phyloP scores from a whole-genome alignment of 2,113 vertebrate genomes.

The Ahaetulla prasina region DNA sequence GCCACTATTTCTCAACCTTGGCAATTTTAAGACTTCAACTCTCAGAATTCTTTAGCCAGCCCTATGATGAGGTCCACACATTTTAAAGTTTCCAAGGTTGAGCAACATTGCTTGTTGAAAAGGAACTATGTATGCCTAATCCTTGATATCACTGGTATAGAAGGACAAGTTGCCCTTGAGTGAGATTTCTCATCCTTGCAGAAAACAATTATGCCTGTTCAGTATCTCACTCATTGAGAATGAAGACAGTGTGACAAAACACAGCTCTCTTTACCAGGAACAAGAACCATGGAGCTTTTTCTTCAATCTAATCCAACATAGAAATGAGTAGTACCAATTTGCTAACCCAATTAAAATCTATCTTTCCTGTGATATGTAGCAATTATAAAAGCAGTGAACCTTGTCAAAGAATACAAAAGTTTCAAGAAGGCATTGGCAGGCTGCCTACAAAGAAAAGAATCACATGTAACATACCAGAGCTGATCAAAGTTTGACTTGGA shows the following conservation, averaged over 20 bases:
- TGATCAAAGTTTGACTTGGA: slow-evolving; percentile 78
- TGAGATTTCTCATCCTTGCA: neutral
- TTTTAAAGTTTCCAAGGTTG: neutral
- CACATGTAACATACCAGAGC: slow-evolving; percentile 65
- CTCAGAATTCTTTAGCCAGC: neutral
- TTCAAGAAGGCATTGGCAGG: neutral
- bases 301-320: neutral
- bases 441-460: neutral
- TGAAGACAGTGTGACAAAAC: neutral
- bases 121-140: neutral
- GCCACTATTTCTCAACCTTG: neutral
- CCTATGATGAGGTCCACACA: neutral
- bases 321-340: neutral
- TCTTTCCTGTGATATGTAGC: neutral
- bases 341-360: neutral
- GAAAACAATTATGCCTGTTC: neutral
- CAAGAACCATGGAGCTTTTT: neutral
- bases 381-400: neutral
- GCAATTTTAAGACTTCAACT: neutral
- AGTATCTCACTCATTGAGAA: neutral
- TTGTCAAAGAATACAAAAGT: neutral
- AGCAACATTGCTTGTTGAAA: neutral
- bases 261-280: neutral
- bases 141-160: neutral
- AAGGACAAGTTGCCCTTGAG: neutral